Conservation (phyloP, 2,888 invertebrate species). For the Pandemis cinnamomeana region DNA sequence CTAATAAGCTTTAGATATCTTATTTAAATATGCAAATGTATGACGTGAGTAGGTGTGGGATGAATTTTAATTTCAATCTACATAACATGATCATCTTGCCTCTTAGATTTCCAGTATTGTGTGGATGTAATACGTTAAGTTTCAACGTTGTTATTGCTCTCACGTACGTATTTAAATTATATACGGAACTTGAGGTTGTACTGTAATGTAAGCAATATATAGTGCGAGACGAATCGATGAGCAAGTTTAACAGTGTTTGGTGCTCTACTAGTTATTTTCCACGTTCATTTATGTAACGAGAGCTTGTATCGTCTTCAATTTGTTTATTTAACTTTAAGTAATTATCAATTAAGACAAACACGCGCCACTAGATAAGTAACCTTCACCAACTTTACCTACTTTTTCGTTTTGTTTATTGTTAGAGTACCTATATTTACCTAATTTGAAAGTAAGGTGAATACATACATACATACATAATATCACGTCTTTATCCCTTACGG, state of each 20-base stretch:
- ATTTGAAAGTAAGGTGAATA: too few species aligned
- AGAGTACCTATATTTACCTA: too few species aligned
- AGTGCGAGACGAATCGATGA: neutral
- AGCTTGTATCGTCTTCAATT: too few species aligned
- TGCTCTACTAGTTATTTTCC: neutral
- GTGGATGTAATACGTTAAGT: slow-evolving; percentile 32
- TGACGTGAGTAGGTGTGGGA: slow-evolving; percentile 46
- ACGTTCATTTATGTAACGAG: neutral
- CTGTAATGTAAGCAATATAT: neutral
- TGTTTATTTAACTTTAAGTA: too few species aligned
- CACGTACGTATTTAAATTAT: slow-evolving; percentile 33
- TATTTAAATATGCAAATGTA: slow-evolving; percentile 47
- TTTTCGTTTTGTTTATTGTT: too few species aligned
- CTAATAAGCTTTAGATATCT: slow-evolving; percentile 39
- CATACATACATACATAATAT: too few species aligned
- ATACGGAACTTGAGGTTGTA: slow-evolving; percentile 8
- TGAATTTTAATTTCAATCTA: slow-evolving; percentile 53
- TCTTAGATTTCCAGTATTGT: slow-evolving; percentile 21
- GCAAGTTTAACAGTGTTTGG: neutral
- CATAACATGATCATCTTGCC: slow-evolving; percentile 42
- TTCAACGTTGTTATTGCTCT: slow-evolving; percentile 21
- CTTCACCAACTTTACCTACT: too few species aligned
- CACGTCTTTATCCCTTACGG: too few species aligned
- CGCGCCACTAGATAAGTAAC: too few species aligned
- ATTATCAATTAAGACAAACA: too few species aligned